Base-by-base conservation (phyloP, 2,113 vertebrate species). In the Platysternon megacephalum region DNA sequence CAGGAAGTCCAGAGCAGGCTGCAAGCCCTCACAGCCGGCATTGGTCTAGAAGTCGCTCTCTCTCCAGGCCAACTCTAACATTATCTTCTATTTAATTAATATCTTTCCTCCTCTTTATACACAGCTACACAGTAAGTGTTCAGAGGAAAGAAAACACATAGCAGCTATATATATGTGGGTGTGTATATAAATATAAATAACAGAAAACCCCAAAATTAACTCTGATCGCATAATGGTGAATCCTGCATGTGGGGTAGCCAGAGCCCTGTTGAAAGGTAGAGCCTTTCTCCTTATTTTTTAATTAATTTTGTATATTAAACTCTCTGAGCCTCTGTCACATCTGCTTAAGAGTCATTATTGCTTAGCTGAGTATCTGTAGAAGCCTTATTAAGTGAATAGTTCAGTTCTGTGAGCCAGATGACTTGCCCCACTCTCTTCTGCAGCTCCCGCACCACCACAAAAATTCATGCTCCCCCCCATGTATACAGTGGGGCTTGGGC, bases 81-180 rank as follows among this genome's bases (percentile, higher is more conserved):
- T 98, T 97, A 96, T 84, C 90, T 97, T 97, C 94, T 97, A 85
- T 96, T 94, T 97, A 97, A 97, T 98, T 98, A 96, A 97, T 98
- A 98, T 97, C 95, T 97, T 91, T 89, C 83, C 93, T 88, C 91
- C 94, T 97, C 97, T 98, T 94, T 97, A 90, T 94, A 16, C 97
- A 93, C 95, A 97, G 91, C 94, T 95, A 95, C 94, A 97, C n/a
- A n/a, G n/a, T 97, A 97, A 98, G 96, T 97, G 96, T 97, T 98
- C 95, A 88, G 97, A 98, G 97, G 94, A 97, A 98, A 97, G 97
- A 98, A 96, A 98, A 95, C 74, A 78, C 93, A 86, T 55, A 97
- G 97, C 96, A 95, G 87, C 96, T 97, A 93, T 97, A 93, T 97
- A 86, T 98, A 92, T 95, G 98, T 72, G 65, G 19, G 65, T 11